Percentiles rank a stretch among this genome's conserved stretches.
These are phyloP conservation scores for Paracentrotus lividus DNA, from an alignment of 53 echinoderm and acorn worm species.

Conservation along the genomic window DNA sequence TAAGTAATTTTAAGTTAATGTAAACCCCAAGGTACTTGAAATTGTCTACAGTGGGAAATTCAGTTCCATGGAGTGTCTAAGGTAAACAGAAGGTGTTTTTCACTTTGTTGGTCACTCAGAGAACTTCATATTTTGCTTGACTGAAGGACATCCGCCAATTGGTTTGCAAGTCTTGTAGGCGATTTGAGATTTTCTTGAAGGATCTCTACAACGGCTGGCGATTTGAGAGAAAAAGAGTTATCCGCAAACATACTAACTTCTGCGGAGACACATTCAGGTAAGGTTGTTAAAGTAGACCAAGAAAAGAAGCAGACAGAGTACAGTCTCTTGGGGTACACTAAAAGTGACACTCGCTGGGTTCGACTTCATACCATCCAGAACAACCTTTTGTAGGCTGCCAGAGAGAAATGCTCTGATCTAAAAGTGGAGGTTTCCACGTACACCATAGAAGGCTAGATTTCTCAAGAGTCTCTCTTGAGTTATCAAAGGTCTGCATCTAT, in stretches of 20 bases:
- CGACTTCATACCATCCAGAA: conserved; percentile 12
- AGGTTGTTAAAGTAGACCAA: no score
- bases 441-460: background rate
- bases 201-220: background rate
- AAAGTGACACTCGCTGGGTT: background rate
- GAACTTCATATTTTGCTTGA: background rate
- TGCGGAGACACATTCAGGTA: no score
- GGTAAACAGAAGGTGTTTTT: no score
- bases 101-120: no score
- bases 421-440: conserved; percentile 8
- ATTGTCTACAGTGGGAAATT: no score
- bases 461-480: background rate
- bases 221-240: background rate
- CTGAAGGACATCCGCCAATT: conserved; percentile 35
- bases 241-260: conserved; percentile 45
- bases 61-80: no score
- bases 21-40: no score
- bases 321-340: conserved; percentile 29
- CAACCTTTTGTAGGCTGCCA: background rate
- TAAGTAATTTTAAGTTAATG: no score
- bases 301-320: no score
- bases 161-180: conserved; percentile 25
- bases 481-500: conserved; percentile 15
- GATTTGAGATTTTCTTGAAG: conserved; percentile 26
- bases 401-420: conserved; percentile 27